Evolutionary conservation across 1,140 invertebrate genomes (phyloP), one percentile per base, ranked within the genome.

Genomic region (Brachionus paranguensis): DNA sequence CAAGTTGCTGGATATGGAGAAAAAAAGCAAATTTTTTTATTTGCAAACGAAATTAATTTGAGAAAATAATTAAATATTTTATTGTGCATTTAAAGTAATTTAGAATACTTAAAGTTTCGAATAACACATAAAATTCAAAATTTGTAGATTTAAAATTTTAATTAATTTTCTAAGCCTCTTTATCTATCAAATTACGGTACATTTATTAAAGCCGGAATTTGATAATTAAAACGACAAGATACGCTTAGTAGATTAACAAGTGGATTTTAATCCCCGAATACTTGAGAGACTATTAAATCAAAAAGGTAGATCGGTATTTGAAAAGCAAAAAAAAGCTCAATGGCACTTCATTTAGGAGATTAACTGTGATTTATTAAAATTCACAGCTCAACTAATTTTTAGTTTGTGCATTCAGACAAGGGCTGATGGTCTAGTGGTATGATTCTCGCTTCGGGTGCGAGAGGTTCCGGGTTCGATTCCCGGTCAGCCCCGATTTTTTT

Each of bases 141-240:
- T 27, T 20, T 10, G 20, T 20, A 60, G 53, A 60, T 60, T 72
- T 41, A 72, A 72, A 43, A 72, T 41, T 72, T 41, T 41, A 43
- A 72, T 43, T 72, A 17, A 41, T 37, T 72, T 72, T 72, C 17
- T 72, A 72, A 72, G 68, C 68, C 68, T 72, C 68, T 72, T 43
- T 72, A 72, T 72, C 37, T 72, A 37, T 72, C 68, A 72, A 72
- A 72, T 72, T 72, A 72, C 68, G 12, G n/a, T 43, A 4, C 37
- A 72, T 41, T 41, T 41, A 72, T 41, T 41, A 43, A 72, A 41
- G 68, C 68, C 68, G 68, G 68, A 72, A 72, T 72, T 72, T 72
- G 41, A 72, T 72, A 43, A 72, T 72, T 72, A 43, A 29, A 68
- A 68, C 29, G 27, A 68, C 24, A 33, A 11, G 65, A 68, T 60